Evolutionary conservation across 1,140 invertebrate genomes (phyloP).

Genomic region (Neuroterus valhalla): DNA sequence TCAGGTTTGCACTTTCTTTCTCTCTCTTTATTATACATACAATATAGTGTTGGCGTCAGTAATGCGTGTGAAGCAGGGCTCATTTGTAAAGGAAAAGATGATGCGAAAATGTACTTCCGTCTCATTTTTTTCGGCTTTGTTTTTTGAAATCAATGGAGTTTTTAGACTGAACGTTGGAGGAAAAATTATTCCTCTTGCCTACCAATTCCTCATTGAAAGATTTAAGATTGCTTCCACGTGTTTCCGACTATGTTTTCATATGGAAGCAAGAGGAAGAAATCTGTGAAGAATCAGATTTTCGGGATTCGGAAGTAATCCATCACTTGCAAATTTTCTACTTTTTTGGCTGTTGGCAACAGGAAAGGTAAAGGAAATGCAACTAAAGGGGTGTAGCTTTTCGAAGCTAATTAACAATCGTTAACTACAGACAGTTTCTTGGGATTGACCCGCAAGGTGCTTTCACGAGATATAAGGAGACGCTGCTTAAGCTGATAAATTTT

Average conservation of each 20-base stretch:
- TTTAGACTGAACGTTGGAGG: not conserved
- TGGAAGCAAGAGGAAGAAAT: no score
- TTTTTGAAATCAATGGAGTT: not conserved
- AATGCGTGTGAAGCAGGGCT: not conserved
- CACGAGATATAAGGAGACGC: no score
- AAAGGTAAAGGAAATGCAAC: no score
- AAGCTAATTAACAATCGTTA: no score
- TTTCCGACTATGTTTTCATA: not conserved
- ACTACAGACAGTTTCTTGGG: no score
- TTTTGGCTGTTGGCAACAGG: no score
- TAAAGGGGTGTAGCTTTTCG: no score
- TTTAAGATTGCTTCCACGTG: not conserved
- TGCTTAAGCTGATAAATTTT: no score
- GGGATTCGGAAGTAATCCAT: no score
- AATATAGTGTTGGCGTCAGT: not conserved
- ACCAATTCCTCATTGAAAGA: constrained; percentile 13
- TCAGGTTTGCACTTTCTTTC: constrained; percentile 59
- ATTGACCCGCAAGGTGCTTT: no score
- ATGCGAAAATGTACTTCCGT: not conserved
- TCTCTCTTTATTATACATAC: constrained; percentile 34
- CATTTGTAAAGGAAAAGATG: constrained; percentile 4
- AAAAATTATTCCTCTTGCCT: not conserved
- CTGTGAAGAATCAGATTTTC: no score
- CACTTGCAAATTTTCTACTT: no score
- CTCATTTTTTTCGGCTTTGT: constrained; percentile 1